Percentiles rank a stretch among this genome's conserved stretches.
Evolutionary conservation across 1,140 invertebrate genomes (phyloP).

Genomic region (Pararge aegeria): DNA sequence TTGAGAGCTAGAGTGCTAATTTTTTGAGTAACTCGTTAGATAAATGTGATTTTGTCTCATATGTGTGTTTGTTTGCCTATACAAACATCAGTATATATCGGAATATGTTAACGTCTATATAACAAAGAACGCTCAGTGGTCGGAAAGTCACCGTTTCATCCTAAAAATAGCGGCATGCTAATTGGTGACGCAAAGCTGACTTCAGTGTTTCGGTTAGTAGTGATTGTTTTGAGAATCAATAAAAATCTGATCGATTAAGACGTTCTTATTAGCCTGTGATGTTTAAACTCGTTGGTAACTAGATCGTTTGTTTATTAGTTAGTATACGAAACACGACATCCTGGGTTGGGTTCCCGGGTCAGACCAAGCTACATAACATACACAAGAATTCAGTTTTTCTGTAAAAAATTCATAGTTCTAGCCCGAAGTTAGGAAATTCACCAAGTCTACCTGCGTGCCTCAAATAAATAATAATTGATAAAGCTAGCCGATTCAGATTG

Average conservation of each 20-base stretch:
- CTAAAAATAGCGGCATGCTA: slow-evolving; percentile 50
- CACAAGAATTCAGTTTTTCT: too few relatives aligned
- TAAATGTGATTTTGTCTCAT: slow-evolving; percentile 24
- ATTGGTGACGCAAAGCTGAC: slow-evolving; percentile 53
- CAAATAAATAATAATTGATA: too few relatives aligned
- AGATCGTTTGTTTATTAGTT: too few relatives aligned
- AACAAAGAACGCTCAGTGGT: slow-evolving; percentile 33
- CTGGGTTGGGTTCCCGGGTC: too few relatives aligned
- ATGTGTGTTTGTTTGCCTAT: slow-evolving; percentile 13
- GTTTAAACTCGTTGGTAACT: too few relatives aligned
- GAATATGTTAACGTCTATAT: neutral
- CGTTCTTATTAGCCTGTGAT: neutral
- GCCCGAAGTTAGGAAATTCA: too few relatives aligned
- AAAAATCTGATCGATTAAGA: neutral
- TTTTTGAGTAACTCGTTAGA: slow-evolving; percentile 22
- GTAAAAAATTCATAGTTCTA: too few relatives aligned
- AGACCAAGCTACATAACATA: too few relatives aligned
- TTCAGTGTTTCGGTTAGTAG: slow-evolving; percentile 29
- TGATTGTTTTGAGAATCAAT: slow-evolving; percentile 9
- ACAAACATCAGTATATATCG: neutral
- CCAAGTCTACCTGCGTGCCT: too few relatives aligned
- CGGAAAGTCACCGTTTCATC: slow-evolving; percentile 49
- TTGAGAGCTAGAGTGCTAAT: slow-evolving; percentile 11
- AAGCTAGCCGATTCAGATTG: too few relatives aligned
- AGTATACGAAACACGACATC: too few relatives aligned